Conservation (phyloP, 2,797 vertebrate species). For the Trematomus bernacchii region DNA sequence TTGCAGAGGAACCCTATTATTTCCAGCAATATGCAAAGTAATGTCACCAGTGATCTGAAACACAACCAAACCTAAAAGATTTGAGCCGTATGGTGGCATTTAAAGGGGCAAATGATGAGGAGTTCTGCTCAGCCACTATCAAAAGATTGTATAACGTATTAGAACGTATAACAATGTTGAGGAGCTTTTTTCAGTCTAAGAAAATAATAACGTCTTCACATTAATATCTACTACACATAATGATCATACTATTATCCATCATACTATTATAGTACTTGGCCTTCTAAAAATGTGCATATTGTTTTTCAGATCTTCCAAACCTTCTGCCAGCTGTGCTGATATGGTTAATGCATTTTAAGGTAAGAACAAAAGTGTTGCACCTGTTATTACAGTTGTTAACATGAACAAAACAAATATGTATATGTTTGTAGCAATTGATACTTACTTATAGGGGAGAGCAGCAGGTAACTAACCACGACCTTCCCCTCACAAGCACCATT, state of each 20-base stretch:
- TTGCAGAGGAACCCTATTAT: not conserved
- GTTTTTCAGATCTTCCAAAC: slow-evolving; percentile 58
- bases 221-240: not conserved
- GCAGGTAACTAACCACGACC: slow-evolving; percentile 2
- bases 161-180: not conserved
- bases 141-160: not conserved
- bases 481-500: not conserved
- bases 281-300: not conserved
- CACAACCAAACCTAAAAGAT: not conserved
- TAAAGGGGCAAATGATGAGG: not conserved
- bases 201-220: not conserved
- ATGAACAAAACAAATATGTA: not conserved
- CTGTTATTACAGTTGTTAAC: not conserved
- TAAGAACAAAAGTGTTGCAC: slow-evolving; percentile 31
- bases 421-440: not conserved
- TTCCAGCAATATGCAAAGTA: not conserved
- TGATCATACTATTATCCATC: not conserved
- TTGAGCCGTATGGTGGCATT: not conserved
- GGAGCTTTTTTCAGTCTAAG: not conserved
- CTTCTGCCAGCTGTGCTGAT: slow-evolving; percentile 49
- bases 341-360: slow-evolving; percentile 56
- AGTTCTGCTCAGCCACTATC: not conserved
- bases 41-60: not conserved
- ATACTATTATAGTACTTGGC: not conserved
- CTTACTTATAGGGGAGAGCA: not conserved